phyloP scores from a whole-genome alignment of 2,888 invertebrate genomes.

The Prosopocoilus inquinatus region DNA sequence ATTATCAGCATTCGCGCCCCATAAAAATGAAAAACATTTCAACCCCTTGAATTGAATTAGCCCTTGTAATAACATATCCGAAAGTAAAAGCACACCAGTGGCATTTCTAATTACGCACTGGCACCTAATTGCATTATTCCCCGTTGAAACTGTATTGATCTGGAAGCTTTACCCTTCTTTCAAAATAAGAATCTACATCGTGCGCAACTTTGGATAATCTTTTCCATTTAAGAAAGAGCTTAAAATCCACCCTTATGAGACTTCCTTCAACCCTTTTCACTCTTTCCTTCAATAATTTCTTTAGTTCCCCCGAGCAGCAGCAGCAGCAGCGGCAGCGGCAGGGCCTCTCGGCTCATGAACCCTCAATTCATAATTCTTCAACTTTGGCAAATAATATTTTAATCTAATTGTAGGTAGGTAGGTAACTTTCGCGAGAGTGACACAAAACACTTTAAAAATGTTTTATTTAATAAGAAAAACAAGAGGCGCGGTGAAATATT shows the following conservation, averaged over 20 bases:
- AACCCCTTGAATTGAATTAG: neutral
- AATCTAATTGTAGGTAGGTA: slow-evolving; percentile 22
- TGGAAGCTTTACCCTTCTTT: slow-evolving; percentile 38
- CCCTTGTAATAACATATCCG: neutral
- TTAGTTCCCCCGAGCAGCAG: slow-evolving; percentile 13
- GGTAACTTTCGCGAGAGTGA: slow-evolving; percentile 9
- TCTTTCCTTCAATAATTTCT: slow-evolving; percentile 15
- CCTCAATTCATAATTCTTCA: slow-evolving; percentile 29
- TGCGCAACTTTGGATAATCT: slow-evolving; percentile 43
- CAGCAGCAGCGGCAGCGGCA: neutral
- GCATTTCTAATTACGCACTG: slow-evolving; percentile 48
- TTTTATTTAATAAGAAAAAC: slow-evolving; percentile 15
- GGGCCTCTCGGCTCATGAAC: slow-evolving; percentile 25
- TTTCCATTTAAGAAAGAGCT: slow-evolving; percentile 38
- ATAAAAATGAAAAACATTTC: neutral
- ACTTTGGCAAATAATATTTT: slow-evolving; percentile 21
- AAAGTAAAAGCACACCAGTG: slow-evolving; percentile 18
- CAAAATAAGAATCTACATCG: slow-evolving; percentile 43
- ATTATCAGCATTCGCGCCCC: neutral
- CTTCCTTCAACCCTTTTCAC: slow-evolving; percentile 20
- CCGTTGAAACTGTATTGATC: slow-evolving; percentile 47
- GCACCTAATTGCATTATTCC: slow-evolving; percentile 46
- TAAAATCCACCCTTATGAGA: slow-evolving; percentile 7
- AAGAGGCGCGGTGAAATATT: neutral
- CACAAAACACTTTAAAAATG: slow-evolving; percentile 15